These are phyloP conservation scores for Ceyx erithaca DNA, from an alignment of 2,797 vertebrate species.

Conservation along the genomic window DNA sequence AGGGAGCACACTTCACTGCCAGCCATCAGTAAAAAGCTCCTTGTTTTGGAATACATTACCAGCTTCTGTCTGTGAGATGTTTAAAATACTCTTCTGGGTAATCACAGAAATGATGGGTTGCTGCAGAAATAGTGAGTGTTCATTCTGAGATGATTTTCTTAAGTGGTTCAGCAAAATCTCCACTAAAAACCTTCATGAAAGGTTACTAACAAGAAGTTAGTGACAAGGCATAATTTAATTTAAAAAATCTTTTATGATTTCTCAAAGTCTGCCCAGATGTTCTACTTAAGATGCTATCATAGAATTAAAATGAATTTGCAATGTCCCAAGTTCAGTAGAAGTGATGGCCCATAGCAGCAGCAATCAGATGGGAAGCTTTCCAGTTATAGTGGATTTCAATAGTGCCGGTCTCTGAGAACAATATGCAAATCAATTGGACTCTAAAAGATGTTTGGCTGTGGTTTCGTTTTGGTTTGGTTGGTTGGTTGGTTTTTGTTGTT, in stretches of 20 bases:
- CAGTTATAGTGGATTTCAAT: background rate
- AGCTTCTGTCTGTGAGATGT: background rate
- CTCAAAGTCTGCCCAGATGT: background rate
- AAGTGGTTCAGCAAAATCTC: slow-evolving; percentile 10
- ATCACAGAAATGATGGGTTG: background rate
- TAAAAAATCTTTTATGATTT: background rate
- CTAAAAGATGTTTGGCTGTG: background rate
- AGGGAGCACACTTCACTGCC: background rate
- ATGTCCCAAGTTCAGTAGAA: background rate
- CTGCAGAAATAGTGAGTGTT: background rate
- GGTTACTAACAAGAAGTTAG: background rate
- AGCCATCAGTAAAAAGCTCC: background rate
- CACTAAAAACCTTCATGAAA: background rate
- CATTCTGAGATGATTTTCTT: slow-evolving; percentile 5
- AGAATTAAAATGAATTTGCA: background rate
- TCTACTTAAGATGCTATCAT: background rate
- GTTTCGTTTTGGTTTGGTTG: too few relatives aligned
- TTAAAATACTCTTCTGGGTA: slow-evolving; percentile 19
- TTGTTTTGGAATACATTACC: slow-evolving; percentile 26
- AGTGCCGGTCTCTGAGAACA: background rate
- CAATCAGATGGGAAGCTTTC: background rate
- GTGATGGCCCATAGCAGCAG: background rate
- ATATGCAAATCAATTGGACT: too few relatives aligned
- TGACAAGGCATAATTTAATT: background rate
- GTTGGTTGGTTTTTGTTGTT: too few relatives aligned